phyloP scores from a whole-genome alignment of 1,140 invertebrate genomes.

The Hycleus cichorii region DNA sequence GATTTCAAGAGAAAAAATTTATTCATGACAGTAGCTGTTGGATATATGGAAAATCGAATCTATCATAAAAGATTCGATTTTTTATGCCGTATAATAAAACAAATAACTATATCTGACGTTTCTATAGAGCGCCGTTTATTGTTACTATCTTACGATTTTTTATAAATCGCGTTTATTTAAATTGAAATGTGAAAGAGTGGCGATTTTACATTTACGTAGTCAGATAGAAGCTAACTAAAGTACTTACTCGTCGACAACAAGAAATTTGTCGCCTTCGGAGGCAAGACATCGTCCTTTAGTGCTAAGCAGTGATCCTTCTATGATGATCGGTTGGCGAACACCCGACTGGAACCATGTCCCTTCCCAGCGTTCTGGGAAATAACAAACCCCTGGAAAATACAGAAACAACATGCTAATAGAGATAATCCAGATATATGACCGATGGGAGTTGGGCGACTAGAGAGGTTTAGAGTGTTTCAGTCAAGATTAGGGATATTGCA shows the following conservation, averaged over 20 bases:
- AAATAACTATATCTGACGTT: too few species aligned
- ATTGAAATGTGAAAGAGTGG: too few species aligned
- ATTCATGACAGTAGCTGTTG: too few species aligned
- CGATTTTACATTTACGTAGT: not conserved
- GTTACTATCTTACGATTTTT: too few species aligned
- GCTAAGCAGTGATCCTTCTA: conserved; percentile 67
- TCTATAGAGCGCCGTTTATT: too few species aligned
- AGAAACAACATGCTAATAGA: conserved; percentile 5
- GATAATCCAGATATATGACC: conserved; percentile 14
- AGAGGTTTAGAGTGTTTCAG: too few species aligned
- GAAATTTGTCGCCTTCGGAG: conserved; percentile 74
- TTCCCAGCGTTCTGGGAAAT: conserved; percentile 69
- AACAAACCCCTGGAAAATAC: conserved; percentile 55
- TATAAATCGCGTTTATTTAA: too few species aligned
- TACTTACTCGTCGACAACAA: conserved; percentile 76
- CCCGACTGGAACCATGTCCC: conserved; percentile 81
- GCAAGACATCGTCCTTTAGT: conserved; percentile 73
- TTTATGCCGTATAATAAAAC: too few species aligned
- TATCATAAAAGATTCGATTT: too few species aligned
- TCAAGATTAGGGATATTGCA: too few species aligned
- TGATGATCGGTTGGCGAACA: conserved; percentile 68
- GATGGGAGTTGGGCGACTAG: not conserved
- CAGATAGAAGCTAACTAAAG: not conserved
- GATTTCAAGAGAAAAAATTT: too few species aligned
- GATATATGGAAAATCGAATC: too few species aligned